Conservation (phyloP, 1,140 invertebrate genomes). For the Drosophila obscura region DNA sequence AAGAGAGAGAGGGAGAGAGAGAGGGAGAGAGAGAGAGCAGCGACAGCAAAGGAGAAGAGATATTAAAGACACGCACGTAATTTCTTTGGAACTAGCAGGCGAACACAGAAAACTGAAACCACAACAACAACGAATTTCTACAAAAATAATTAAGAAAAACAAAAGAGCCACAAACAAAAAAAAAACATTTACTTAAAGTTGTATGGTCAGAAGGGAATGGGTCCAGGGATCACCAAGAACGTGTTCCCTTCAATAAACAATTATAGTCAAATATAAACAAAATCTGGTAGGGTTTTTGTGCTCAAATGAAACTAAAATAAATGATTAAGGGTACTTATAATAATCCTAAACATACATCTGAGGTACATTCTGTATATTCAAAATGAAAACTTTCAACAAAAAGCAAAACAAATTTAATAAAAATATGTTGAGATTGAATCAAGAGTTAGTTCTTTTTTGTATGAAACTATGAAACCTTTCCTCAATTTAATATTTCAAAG, state of each 20-base stretch:
- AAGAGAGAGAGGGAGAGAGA: not conserved
- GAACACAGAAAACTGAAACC: constrained; percentile 5
- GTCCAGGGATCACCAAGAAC: not conserved
- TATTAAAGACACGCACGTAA: constrained; percentile 71
- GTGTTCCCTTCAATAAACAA: no score
- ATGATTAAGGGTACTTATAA: no score
- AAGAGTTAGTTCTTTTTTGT: no score
- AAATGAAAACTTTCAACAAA: no score
- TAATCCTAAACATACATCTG: no score
- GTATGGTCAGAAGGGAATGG: constrained; percentile 1
- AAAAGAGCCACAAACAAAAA: not conserved
- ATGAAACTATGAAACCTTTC: no score
- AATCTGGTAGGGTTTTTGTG: not conserved
- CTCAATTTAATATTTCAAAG: no score
- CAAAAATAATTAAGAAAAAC: constrained; percentile 68
- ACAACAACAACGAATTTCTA: constrained; percentile 62
- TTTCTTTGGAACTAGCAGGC: constrained; percentile 64
- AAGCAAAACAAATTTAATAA: no score
- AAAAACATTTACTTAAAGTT: constrained; percentile 38
- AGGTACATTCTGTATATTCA: no score
- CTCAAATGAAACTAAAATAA: no score
- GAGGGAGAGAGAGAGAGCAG: not conserved
- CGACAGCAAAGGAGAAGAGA: constrained; percentile 33
- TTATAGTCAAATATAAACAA: not conserved
- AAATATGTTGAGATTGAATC: no score